Evolutionary conservation across 1,140 invertebrate species (phyloP).

Genomic region (Centruroides sculpturatus): DNA sequence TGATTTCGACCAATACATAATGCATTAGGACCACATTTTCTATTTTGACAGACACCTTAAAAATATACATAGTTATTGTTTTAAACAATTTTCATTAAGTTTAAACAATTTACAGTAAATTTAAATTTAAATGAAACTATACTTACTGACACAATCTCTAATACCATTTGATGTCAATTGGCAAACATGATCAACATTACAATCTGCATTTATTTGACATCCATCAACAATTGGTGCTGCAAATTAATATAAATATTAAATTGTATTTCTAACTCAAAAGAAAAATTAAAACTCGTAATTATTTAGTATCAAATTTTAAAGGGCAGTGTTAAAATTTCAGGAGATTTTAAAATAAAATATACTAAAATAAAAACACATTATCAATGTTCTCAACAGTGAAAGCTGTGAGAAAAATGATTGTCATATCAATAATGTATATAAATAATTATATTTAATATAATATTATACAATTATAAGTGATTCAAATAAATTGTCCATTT

Average conservation of each 20-base stretch:
- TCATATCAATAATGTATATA: no score
- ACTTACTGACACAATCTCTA: conserved; percentile 16
- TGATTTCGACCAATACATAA: conserved; percentile 38
- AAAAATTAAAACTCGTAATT: no score
- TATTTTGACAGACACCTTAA: conserved; percentile 15
- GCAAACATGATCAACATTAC: conserved; percentile 34
- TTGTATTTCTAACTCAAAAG: no score
- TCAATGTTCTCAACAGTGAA: no score
- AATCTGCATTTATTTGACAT: conserved; percentile 63
- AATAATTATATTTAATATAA: no score
- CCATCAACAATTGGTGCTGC: conserved; percentile 44
- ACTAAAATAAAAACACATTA: no score
- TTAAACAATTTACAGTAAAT: not conserved
- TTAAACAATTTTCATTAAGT: not conserved
- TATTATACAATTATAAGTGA: no score
- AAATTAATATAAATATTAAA: not conserved
- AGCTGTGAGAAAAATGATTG: no score
- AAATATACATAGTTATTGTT: conserved; percentile 34
- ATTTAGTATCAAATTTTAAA: no score
- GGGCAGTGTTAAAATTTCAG: no score
- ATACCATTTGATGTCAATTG: conserved; percentile 12
- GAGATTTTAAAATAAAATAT: no score
- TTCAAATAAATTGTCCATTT: no score
- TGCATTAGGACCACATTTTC: conserved; percentile 50
- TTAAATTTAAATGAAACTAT: not conserved